phyloP scores from a whole-genome alignment of 2,113 vertebrate genomes.

The Xenotilapia longispinis region DNA sequence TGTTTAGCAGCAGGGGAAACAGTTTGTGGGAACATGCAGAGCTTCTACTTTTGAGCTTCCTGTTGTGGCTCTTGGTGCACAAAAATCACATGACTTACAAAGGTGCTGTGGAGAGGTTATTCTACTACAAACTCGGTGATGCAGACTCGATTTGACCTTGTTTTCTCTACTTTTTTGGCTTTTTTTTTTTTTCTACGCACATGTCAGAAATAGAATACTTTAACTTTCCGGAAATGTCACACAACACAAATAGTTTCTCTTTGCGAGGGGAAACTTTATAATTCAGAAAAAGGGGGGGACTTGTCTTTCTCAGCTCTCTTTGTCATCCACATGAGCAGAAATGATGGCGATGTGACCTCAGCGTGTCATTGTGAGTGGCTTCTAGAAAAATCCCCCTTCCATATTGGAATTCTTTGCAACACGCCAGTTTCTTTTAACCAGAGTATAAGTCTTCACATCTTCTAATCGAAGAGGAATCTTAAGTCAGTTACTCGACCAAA shows the following conservation, averaged over 20 bases:
- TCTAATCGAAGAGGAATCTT: neutral
- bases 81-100: conserved; percentile 22
- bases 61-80: conserved; percentile 40
- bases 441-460: rapidly evolving
- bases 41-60: conserved; percentile 40
- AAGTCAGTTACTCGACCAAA: neutral
- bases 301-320: neutral
- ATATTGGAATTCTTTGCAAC: neutral
- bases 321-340: conserved; percentile 12
- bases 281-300: neutral
- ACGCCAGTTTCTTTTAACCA: neutral
- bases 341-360: neutral
- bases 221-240: neutral
- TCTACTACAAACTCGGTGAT: neutral
- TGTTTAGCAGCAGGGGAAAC: conserved; percentile 14
- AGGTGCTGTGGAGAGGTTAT: neutral
- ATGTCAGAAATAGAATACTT: conserved; percentile 24
- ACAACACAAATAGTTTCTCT: neutral
- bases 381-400: neutral
- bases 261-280: neutral
- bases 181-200: neutral
- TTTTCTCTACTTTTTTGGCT: neutral
- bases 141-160: conserved; percentile 15
- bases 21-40: conserved; percentile 7
- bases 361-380: neutral